These are phyloP conservation scores for Amniataba percoides DNA, from an alignment of 2,797 vertebrate species.

Conservation along the genomic window DNA sequence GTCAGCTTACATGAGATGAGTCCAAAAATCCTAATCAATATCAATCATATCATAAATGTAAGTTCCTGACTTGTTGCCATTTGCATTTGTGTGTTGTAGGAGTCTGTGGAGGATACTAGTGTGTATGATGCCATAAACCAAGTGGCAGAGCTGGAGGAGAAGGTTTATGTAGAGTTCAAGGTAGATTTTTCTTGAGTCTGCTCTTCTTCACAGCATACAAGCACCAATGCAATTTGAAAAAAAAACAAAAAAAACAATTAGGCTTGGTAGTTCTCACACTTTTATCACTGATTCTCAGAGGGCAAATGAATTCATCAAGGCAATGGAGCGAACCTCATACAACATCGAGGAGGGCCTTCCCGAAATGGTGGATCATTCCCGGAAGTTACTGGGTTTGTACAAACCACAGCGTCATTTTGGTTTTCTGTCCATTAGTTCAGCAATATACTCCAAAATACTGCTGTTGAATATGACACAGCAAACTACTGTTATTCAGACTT, in stretches of 20 bases:
- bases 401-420: background rate
- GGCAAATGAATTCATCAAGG: slow-evolving; percentile 79
- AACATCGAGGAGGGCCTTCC: slow-evolving; percentile 82
- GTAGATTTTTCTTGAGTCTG: slow-evolving; percentile 63
- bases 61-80: background rate
- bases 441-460: background rate
- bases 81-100: slow-evolving; percentile 61
- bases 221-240: background rate
- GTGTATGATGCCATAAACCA: slow-evolving; percentile 88
- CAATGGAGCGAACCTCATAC: slow-evolving; percentile 87
- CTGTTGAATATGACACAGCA: background rate
- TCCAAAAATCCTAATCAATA: background rate
- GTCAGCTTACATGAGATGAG: slow-evolving; percentile 48
- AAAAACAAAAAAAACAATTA: background rate
- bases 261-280: background rate
- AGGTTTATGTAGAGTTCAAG: slow-evolving; percentile 86
- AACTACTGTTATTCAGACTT: background rate
- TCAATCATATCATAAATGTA: background rate
- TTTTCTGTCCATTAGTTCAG: background rate
- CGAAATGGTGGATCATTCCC: slow-evolving; percentile 63
- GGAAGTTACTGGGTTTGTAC: slow-evolving; percentile 79
- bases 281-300: slow-evolving; percentile 75
- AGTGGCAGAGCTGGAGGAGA: slow-evolving; percentile 89
- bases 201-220: background rate
- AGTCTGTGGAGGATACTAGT: slow-evolving; percentile 74